A percentile compares a stretch with the other conserved stretches of the same genome.
Evolutionary conservation across 2,888 invertebrate species (phyloP).

Genomic region (Habrosyne pyritoides): DNA sequence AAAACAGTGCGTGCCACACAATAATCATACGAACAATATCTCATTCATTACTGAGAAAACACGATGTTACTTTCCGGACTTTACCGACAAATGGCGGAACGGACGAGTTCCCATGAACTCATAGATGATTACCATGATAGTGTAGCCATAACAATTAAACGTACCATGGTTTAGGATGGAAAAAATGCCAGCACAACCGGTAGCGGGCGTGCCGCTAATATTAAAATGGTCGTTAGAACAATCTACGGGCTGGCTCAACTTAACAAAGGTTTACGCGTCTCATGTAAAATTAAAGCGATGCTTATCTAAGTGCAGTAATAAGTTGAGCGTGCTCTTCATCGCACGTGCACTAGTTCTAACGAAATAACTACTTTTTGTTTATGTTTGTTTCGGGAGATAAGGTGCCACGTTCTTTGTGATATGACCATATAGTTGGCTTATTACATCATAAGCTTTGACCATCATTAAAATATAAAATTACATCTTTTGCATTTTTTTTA

Average conservation of each 20-base stretch:
- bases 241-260: constrained; percentile 38
- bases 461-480: too few species aligned
- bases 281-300: constrained; percentile 78
- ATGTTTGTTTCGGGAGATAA: constrained; percentile 1
- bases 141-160: constrained; percentile 75
- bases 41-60: constrained; percentile 74
- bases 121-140: constrained; percentile 73
- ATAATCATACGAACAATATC: constrained; percentile 46
- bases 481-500: too few species aligned
- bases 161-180: constrained; percentile 52
- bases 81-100: constrained; percentile 74
- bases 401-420: background rate
- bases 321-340: constrained; percentile 57
- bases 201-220: constrained; percentile 78
- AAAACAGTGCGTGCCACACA: constrained; percentile 57
- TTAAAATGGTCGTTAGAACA: constrained; percentile 65
- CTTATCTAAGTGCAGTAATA: constrained; percentile 72
- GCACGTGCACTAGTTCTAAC: constrained; percentile 78
- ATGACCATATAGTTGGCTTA: constrained; percentile 20
- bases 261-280: constrained; percentile 74
- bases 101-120: constrained; percentile 73
- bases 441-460: constrained; percentile 24
- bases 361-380: constrained; percentile 44
- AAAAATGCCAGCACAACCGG: constrained; percentile 68
- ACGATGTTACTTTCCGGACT: constrained; percentile 56